phyloP scores from a whole-genome alignment of 2,888 invertebrate genomes.

The Oxyscelio sp. region DNA sequence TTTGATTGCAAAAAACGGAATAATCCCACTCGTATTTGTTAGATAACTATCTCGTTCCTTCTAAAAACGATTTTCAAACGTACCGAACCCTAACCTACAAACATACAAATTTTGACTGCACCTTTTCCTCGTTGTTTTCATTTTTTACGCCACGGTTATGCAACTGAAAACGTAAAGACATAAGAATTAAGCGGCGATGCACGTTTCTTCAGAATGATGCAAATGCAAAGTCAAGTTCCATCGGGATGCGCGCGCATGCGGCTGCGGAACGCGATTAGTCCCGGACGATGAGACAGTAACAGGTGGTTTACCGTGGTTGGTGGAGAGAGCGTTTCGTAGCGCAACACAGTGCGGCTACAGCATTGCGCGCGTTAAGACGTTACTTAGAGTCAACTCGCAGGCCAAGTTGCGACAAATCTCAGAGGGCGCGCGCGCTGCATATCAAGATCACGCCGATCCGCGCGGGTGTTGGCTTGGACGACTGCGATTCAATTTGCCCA shows the following conservation, averaged over 20 bases:
- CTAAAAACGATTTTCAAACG: too few species aligned
- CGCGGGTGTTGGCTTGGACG: too few species aligned
- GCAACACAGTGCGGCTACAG: constrained; percentile 75
- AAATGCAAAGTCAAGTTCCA: constrained; percentile 66
- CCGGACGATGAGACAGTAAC: constrained; percentile 82
- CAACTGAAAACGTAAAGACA: neutral
- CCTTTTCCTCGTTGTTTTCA: too few species aligned
- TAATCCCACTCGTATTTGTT: too few species aligned
- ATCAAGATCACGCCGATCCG: constrained; percentile 14
- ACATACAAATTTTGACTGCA: too few species aligned
- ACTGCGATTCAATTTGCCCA: too few species aligned
- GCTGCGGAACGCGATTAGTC: constrained; percentile 75
- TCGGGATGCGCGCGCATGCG: constrained; percentile 66
- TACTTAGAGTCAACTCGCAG: constrained; percentile 2
- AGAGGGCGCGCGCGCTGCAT: constrained; percentile 60
- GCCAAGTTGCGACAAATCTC: neutral
- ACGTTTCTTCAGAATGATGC: constrained; percentile 33
- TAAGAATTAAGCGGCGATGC: constrained; percentile 24
- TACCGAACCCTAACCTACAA: too few species aligned
- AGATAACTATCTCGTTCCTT: too few species aligned
- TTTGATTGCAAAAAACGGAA: too few species aligned
- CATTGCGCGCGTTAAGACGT: constrained; percentile 35
- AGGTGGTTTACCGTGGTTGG: constrained; percentile 88
- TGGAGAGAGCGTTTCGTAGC: constrained; percentile 71
- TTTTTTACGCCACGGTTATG: too few species aligned